Conservation (phyloP, 2,888 invertebrate species). For the Labia minor region DNA sequence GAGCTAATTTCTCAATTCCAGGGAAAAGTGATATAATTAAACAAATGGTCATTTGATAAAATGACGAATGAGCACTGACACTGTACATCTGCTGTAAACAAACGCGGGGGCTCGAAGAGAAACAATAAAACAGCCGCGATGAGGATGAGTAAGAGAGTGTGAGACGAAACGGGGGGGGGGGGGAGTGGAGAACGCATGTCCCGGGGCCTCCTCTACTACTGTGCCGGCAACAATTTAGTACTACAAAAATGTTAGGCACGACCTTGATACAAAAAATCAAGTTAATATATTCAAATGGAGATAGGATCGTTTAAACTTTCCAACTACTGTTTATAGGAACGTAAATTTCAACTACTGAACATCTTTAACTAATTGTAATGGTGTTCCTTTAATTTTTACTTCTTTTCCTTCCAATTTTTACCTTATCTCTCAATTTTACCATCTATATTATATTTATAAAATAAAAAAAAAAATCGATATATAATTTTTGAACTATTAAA, state of each 20-base stretch:
- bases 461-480: neutral
- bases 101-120: neutral
- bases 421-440: neutral
- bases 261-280: constrained; percentile 13
- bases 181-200: neutral
- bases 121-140: neutral
- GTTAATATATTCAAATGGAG: constrained; percentile 13
- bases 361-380: neutral
- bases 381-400: neutral
- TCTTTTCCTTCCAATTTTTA: neutral
- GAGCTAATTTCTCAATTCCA: no score
- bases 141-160: neutral
- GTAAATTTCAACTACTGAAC: constrained; percentile 6
- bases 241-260: constrained; percentile 13
- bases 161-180: neutral
- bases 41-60: neutral
- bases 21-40: neutral
- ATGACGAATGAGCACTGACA: neutral
- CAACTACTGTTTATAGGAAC: constrained; percentile 13
- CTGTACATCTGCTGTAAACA: constrained; percentile 4
- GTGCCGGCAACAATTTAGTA: neutral
- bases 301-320: constrained; percentile 7
- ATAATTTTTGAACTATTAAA: neutral
- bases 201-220: constrained; percentile 3
- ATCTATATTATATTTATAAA: neutral